Evolutionary conservation across 2,888 invertebrate genomes (phyloP).

Genomic region (Noctua fimbriata): DNA sequence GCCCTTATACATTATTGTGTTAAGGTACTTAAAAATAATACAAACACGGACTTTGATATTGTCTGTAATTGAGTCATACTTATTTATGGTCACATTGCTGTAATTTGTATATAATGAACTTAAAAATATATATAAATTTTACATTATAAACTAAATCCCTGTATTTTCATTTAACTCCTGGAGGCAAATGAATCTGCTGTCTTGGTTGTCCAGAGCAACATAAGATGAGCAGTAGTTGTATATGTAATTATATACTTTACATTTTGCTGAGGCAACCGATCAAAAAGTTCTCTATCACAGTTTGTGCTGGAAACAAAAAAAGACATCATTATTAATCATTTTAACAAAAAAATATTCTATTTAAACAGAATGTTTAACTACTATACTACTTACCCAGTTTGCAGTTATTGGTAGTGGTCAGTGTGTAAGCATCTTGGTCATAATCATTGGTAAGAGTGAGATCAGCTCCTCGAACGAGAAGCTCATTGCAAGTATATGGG

Average conservation of each 20-base stretch:
- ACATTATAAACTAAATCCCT: conserved; percentile 90
- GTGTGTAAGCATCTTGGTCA: conserved; percentile 95
- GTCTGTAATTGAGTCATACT: conserved; percentile 86
- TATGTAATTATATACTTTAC: conserved; percentile 73
- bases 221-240: conserved; percentile 76
- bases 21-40: conserved; percentile 62
- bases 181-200: conserved; percentile 86
- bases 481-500: conserved; percentile 96
- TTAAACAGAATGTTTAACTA: not conserved
- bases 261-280: conserved; percentile 90
- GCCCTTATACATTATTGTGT: not conserved
- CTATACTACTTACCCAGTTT: conserved; percentile 83
- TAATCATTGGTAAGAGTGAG: conserved; percentile 95
- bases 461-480: conserved; percentile 95
- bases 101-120: conserved; percentile 85
- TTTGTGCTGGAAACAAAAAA: conserved; percentile 91
- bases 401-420: conserved; percentile 92
- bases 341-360: not conserved
- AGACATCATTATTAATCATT: conserved; percentile 37
- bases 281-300: conserved; percentile 94
- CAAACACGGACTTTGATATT: conserved; percentile 78
- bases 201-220: conserved; percentile 83
- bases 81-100: conserved; percentile 82
- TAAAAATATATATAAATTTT: conserved; percentile 88
- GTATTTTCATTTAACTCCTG: conserved; percentile 88